Evolutionary conservation across 2,113 vertebrate species (phyloP).

Genomic region (Microcebus ravelobensis): DNA sequence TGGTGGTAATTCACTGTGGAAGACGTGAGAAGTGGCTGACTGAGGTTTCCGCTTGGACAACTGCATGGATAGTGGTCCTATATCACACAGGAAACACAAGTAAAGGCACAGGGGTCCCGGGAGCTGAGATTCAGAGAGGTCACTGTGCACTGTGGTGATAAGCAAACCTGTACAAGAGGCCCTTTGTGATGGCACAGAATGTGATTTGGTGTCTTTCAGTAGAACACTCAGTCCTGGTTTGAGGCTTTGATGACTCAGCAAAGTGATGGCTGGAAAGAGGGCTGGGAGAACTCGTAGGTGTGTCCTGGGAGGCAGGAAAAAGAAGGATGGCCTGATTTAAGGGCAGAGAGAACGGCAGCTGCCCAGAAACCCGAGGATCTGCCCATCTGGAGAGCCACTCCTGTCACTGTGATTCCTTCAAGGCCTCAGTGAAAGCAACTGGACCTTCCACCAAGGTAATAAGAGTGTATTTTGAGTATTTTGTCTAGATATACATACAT

Average conservation of each 20-base stretch:
- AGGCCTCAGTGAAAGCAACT: neutral
- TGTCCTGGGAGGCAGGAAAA: neutral
- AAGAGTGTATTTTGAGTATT: neutral
- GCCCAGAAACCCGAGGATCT: neutral
- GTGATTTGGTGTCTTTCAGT: neutral
- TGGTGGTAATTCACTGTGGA: neutral
- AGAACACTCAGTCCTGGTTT: neutral
- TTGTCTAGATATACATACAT: neutral
- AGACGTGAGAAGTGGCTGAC: neutral
- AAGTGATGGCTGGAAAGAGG: neutral
- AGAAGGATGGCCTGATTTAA: neutral
- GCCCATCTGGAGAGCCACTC: neutral
- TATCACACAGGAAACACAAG: neutral
- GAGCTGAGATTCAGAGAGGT: neutral
- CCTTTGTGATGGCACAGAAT: neutral
- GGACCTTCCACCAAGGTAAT: neutral
- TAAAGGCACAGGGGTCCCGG: neutral
- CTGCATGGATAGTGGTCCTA: neutral
- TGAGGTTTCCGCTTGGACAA: neutral
- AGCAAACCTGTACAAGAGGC: neutral
- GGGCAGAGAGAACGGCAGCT: neutral
- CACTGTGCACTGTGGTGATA: neutral
- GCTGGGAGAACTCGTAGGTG: neutral
- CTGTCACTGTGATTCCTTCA: neutral
- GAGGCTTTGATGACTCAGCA: neutral